These are phyloP conservation scores for Scaptomyza montana DNA, from an alignment of 1,140 invertebrate species.

Conservation along the genomic window DNA sequence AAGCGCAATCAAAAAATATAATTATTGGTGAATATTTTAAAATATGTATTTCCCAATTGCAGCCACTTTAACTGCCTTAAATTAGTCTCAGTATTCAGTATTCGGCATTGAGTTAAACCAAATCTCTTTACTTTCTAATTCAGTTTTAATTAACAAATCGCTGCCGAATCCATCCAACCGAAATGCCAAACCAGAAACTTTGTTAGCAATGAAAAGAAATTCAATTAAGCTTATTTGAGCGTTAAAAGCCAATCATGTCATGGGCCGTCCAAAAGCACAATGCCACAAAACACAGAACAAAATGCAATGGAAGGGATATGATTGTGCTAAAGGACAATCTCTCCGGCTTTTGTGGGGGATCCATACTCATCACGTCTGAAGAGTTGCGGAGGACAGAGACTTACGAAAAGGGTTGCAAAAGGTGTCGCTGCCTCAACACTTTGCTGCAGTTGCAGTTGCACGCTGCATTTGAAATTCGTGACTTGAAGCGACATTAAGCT, in stretches of 20 bases:
- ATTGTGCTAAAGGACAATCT: not conserved
- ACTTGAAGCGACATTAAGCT: slow-evolving; percentile 60
- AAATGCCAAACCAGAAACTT: slow-evolving; percentile 58
- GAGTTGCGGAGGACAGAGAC: not conserved
- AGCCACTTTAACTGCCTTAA: not conserved
- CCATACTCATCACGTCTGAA: not conserved
- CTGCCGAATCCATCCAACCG: slow-evolving; percentile 43
- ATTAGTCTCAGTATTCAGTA: not conserved
- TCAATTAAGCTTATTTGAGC: slow-evolving; percentile 84
- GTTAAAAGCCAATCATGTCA: slow-evolving; percentile 84
- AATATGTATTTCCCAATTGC: too few relatives aligned
- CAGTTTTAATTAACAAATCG: slow-evolving; percentile 83
- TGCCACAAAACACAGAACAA: slow-evolving; percentile 45
- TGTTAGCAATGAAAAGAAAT: slow-evolving; percentile 82
- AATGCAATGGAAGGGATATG: slow-evolving; percentile 12
- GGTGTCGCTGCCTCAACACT: slow-evolving; percentile 69
- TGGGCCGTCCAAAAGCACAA: slow-evolving; percentile 70
- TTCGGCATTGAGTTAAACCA: slow-evolving; percentile 3
- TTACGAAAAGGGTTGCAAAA: slow-evolving; percentile 67
- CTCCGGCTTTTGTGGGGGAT: slow-evolving; percentile 1
- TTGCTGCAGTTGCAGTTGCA: slow-evolving; percentile 51
- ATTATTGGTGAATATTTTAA: too few relatives aligned
- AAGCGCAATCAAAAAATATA: too few relatives aligned
- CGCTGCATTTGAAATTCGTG: slow-evolving; percentile 38
- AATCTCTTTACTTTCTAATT: slow-evolving; percentile 66